These are phyloP conservation scores for Sapajus apella DNA, from an alignment of 2,113 vertebrate genomes.

Conservation along the genomic window DNA sequence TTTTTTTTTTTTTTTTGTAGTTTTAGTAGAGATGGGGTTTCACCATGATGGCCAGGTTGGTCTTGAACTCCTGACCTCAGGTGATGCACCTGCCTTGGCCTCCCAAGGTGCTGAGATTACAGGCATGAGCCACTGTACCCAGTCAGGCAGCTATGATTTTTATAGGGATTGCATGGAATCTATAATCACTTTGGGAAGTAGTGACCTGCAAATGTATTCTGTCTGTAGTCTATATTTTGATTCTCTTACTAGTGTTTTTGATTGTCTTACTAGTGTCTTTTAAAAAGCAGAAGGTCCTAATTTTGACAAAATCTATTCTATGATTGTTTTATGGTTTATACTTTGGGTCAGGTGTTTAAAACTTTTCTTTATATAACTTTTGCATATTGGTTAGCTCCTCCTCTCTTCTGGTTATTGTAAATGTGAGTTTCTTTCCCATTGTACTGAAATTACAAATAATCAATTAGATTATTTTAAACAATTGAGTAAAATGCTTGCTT, in stretches of 20 bases:
- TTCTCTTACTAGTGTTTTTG: background rate
- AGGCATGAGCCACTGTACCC: no score
- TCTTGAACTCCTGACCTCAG: no score
- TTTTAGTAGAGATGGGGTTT: no score
- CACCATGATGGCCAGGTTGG: no score
- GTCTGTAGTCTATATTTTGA: background rate
- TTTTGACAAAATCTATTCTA: background rate
- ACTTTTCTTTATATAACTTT: background rate
- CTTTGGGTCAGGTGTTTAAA: background rate
- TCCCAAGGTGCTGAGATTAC: no score
- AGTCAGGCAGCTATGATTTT: background rate
- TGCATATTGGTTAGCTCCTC: background rate
- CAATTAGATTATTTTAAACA: background rate
- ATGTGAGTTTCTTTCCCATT: background rate
- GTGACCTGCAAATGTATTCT: background rate
- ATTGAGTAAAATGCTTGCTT: background rate
- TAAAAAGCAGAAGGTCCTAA: background rate
- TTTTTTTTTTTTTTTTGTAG: no score
- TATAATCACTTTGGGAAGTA: background rate
- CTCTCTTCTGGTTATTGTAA: background rate
- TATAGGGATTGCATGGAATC: background rate
- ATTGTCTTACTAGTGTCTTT: background rate
- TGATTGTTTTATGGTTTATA: background rate
- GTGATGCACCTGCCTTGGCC: no score
- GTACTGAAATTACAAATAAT: background rate